Percentiles rank a stretch among this genome's conserved stretches.
phyloP scores from a whole-genome alignment of 37 sponge, comb jelly and placozoan genomes.

The Cladorhizidae sp. region DNA sequence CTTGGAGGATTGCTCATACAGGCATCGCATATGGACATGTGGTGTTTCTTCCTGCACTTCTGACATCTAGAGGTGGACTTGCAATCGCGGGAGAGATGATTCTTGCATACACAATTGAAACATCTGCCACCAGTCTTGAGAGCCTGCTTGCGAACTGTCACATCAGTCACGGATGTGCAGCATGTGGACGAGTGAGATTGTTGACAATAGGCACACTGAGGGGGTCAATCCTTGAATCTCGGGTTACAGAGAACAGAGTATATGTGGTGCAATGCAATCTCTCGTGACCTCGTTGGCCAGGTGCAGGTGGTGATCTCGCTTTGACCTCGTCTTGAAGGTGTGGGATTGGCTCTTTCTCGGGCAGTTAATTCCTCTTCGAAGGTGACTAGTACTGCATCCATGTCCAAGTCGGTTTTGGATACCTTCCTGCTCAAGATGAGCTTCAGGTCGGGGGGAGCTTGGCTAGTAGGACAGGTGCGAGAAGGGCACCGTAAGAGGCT shows the following conservation, averaged over 20 bases:
- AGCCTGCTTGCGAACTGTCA: constrained; percentile 24
- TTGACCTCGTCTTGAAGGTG: background rate
- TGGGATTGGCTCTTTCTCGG: constrained; percentile 30
- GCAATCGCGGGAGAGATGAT: constrained; percentile 22
- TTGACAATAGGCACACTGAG: constrained; percentile 19
- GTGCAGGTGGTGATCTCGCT: too few relatives aligned
- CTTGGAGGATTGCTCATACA: constrained; percentile 9
- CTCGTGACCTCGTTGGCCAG: background rate
- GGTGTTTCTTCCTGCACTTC: constrained; percentile 27
- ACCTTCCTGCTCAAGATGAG: constrained; percentile 34
- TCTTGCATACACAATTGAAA: constrained; percentile 26
- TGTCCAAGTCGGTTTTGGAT: background rate
- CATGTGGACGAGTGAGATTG: constrained; percentile 29
- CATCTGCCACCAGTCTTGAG: constrained; percentile 45
- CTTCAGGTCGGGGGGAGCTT: constrained; percentile 21
- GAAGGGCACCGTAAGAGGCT: too few relatives aligned
- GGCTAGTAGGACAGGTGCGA: constrained; percentile 26
- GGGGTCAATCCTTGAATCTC: background rate
- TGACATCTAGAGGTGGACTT: constrained; percentile 6
- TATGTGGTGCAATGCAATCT: background rate
- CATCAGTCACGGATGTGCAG: constrained; percentile 16
- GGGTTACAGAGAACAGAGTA: constrained; percentile 17
- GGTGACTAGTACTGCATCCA: constrained; percentile 1
- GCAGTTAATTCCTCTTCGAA: constrained; percentile 28
- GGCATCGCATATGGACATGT: constrained; percentile 39